Conservation (phyloP, 2,888 invertebrate species). For the Aleiodes alternator region DNA sequence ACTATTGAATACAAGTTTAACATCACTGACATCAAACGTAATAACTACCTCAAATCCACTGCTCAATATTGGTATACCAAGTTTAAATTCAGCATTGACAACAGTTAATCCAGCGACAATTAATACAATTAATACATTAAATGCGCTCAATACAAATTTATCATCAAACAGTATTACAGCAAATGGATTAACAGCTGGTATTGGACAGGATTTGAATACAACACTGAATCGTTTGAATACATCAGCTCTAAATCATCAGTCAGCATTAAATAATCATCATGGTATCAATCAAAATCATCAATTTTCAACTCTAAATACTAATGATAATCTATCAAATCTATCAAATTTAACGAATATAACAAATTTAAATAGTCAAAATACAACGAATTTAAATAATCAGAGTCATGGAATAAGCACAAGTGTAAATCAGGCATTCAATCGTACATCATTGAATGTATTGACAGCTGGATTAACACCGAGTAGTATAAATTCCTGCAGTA, state of each 20-base stretch:
- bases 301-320: conserved; percentile 61
- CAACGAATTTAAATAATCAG: conserved; percentile 59
- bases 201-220: conserved; percentile 71
- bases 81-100: conserved; percentile 69
- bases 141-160: conserved; percentile 71
- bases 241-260: conserved; percentile 63
- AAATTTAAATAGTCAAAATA: conserved; percentile 31
- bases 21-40: conserved; percentile 73
- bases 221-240: conserved; percentile 70
- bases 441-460: conserved; percentile 67
- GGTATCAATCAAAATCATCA: conserved; percentile 1
- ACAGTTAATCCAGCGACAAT: conserved; percentile 68
- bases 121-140: conserved; percentile 67
- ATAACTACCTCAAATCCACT: conserved; percentile 74
- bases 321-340: conserved; percentile 61
- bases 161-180: conserved; percentile 71
- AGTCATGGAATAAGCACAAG: conserved; percentile 63
- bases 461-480: conserved; percentile 66
- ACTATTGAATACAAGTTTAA: conserved; percentile 72
- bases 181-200: conserved; percentile 66
- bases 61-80: conserved; percentile 72
- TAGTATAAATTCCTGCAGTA: conserved; percentile 62
- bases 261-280: background rate
- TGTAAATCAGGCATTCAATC: conserved; percentile 65
- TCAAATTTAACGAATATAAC: conserved; percentile 65